Conservation (phyloP, 2,797 vertebrate species). For the Loriculus beryllinus region DNA sequence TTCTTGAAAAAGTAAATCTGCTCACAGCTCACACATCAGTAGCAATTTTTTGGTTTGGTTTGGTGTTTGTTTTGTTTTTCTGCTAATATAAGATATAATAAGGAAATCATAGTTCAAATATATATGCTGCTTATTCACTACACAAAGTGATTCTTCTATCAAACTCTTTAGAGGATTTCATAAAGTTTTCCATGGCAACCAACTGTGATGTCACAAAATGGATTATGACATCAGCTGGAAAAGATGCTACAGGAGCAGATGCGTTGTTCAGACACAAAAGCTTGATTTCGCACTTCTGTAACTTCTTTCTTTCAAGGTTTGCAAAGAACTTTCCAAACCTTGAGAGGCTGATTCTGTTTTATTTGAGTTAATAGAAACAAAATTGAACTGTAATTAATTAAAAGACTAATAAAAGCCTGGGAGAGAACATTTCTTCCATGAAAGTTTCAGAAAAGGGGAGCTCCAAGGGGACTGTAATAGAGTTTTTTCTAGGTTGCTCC, state of each 20-base stretch:
- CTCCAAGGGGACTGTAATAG: neutral
- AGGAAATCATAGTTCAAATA: neutral
- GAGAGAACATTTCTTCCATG: neutral
- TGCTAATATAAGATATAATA: neutral
- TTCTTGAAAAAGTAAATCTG: neutral
- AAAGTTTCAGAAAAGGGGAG: neutral
- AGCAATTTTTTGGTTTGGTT: neutral
- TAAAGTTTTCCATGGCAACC: neutral
- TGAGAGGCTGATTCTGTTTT: neutral
- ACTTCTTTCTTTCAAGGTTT: neutral
- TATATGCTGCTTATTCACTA: neutral
- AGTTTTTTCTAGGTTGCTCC: neutral
- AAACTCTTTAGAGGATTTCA: neutral
- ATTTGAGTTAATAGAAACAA: neutral
- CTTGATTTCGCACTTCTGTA: neutral
- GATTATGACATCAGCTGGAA: slow-evolving; percentile 26
- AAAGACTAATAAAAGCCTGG: neutral
- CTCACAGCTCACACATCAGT: neutral
- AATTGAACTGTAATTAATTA: slow-evolving; percentile 16
- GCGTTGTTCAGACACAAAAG: neutral
- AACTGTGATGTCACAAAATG: slow-evolving; percentile 23
- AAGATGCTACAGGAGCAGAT: neutral
- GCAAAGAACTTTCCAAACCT: neutral
- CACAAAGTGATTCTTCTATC: neutral
- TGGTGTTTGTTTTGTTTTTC: neutral